Conservation (phyloP, 2,113 vertebrate species). For the Sprattus sprattus region DNA sequence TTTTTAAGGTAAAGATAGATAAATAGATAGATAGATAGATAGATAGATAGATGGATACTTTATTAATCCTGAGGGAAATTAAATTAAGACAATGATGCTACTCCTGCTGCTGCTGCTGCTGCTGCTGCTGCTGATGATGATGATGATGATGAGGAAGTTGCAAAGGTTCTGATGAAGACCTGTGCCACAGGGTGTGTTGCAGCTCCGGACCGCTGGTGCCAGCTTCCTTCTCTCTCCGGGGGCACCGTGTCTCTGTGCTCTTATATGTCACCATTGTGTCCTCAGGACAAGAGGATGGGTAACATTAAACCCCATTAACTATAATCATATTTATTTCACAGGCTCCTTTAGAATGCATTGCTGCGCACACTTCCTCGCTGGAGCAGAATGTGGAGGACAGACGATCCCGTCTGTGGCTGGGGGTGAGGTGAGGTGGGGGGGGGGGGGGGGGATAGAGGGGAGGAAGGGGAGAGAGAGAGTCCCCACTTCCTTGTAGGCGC, state of each 20-base stretch:
- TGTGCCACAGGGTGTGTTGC: conserved; percentile 46
- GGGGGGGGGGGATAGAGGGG: background rate
- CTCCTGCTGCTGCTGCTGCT: background rate
- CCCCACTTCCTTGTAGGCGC: conserved; percentile 65
- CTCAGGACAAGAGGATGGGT: conserved; percentile 66
- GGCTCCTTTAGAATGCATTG: conserved; percentile 63
- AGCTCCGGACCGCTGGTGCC: conserved; percentile 62
- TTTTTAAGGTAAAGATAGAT: background rate
- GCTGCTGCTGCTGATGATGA: background rate
- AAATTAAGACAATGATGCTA: too few relatives aligned
- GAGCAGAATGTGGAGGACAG: conserved; percentile 64
- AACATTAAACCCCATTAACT: conserved; percentile 81
- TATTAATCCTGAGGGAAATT: too few relatives aligned
- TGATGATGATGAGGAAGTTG: conserved; percentile 13
- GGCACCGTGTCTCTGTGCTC: conserved; percentile 49
- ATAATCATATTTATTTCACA: conserved; percentile 80
- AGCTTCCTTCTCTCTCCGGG: conserved; percentile 51
- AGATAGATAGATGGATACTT: too few relatives aligned
- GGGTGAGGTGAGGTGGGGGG: background rate
- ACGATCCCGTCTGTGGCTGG: conserved; percentile 63
- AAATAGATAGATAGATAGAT: too few relatives aligned
- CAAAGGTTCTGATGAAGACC: conserved; percentile 31
- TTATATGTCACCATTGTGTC: conserved; percentile 66
- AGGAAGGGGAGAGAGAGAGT: conserved; percentile 56
- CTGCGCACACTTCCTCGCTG: conserved; percentile 68